Conservation (phyloP, 2,797 vertebrate genomes). For the Crocodylus rhombifer region DNA sequence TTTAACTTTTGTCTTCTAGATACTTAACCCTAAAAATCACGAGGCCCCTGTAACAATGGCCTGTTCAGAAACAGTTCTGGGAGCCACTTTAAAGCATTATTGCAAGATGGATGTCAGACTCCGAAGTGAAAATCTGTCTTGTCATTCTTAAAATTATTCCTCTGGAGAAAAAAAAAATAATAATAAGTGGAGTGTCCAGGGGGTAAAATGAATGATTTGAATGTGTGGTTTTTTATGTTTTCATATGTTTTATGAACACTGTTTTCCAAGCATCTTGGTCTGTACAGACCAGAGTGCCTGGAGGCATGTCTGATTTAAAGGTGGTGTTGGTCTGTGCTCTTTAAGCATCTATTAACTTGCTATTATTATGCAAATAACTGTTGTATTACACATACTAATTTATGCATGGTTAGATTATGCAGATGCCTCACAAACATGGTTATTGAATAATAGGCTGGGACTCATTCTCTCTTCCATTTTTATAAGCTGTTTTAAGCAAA, state of each 20-base stretch:
- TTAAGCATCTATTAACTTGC: conserved; percentile 99
- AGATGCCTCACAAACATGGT: conserved; percentile 88
- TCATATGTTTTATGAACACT: conserved; percentile 63
- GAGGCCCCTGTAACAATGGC: conserved; percentile 2
- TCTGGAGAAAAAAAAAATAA: background rate
- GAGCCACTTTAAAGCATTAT: conserved; percentile 30
- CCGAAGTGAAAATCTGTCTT: conserved; percentile 58
- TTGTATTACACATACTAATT: conserved; percentile 99
- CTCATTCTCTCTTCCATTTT: conserved; percentile 76
- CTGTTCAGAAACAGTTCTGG: background rate
- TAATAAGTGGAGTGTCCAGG: conserved; percentile 65
- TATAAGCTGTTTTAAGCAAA: conserved; percentile 74
- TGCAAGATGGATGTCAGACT: conserved; percentile 39
- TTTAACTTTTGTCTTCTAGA: background rate
- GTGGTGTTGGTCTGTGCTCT: conserved; percentile 97
- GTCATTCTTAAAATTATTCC: conserved; percentile 70
- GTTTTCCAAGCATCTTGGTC: conserved; percentile 77
- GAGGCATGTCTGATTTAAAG: conserved; percentile 98
- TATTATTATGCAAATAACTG: conserved; percentile 99
- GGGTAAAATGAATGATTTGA: conserved; percentile 73
- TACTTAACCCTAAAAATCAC: background rate
- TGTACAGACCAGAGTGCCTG: conserved; percentile 88
- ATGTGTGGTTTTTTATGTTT: conserved; percentile 62
- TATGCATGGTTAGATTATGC: conserved; percentile 95
- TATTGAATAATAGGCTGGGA: conserved; percentile 86